phyloP scores from a whole-genome alignment of 2,797 vertebrate species.

The Protonibea diacanthus region DNA sequence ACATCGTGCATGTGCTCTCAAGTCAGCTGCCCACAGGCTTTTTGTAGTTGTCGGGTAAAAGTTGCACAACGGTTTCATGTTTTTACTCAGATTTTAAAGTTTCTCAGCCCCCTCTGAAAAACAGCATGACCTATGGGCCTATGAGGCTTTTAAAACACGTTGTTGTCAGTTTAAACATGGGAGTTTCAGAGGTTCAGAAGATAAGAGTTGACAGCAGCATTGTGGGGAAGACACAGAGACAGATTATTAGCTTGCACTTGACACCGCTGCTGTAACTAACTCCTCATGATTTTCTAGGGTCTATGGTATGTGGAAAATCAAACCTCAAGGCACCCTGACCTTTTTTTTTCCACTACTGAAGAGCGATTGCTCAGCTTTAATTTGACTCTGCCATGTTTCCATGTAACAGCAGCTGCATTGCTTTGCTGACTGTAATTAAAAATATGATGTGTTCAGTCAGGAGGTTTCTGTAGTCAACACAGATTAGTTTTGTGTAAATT shows the following conservation, averaged over 20 bases:
- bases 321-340: conserved; percentile 33
- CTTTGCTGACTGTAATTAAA: conserved; percentile 59
- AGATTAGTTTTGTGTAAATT: conserved; percentile 35
- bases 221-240: neutral
- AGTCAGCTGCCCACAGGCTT: conserved; percentile 5
- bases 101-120: neutral
- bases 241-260: conserved; percentile 18
- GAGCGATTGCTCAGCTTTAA: conserved; percentile 57
- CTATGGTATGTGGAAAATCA: conserved; percentile 58
- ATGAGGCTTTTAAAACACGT: conserved; percentile 6
- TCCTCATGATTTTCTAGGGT: conserved; percentile 25
- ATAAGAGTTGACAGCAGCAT: conserved; percentile 26
- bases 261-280: conserved; percentile 12
- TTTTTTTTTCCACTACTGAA: conserved; percentile 27
- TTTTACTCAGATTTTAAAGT: neutral
- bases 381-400: conserved; percentile 60
- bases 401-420: conserved; percentile 45
- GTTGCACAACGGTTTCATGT: neutral
- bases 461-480: conserved; percentile 42
- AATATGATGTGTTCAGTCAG: conserved; percentile 46
- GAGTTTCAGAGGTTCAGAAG: conserved; percentile 15
- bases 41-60: conserved; percentile 15
- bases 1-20: neutral
- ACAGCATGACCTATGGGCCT: neutral
- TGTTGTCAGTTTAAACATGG: conserved; percentile 15